phyloP scores from a whole-genome alignment of 2,113 vertebrate species.

The Melanerpes aurifrons region DNA sequence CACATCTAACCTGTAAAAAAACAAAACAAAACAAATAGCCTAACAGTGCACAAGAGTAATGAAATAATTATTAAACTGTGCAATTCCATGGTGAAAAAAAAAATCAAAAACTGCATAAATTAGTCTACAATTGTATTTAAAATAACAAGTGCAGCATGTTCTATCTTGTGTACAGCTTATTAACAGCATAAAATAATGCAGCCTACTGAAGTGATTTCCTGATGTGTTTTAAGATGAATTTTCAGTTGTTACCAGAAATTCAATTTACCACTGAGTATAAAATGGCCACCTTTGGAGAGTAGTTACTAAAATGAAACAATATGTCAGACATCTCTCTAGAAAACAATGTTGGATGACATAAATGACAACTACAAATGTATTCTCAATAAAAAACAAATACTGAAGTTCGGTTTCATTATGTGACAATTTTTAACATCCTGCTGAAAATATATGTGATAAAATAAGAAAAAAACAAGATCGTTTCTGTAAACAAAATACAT shows the following conservation, averaged over 20 bases:
- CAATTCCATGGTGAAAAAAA: not conserved
- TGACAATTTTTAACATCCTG: not conserved
- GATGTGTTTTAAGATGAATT: not conserved
- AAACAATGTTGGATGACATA: not conserved
- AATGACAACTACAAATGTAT: slow-evolving; percentile 13
- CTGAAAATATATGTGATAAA: not conserved
- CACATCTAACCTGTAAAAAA: slow-evolving; percentile 67
- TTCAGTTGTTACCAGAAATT: not conserved
- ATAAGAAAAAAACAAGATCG: not conserved
- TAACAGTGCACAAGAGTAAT: not conserved
- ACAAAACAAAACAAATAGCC: slow-evolving; percentile 8
- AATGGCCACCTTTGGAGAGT: not conserved
- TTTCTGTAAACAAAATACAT: not conserved
- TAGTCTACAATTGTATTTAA: not conserved
- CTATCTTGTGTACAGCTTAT: not conserved
- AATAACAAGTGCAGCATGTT: not conserved
- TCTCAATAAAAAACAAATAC: not conserved
- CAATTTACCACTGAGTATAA: not conserved
- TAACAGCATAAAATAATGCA: not conserved
- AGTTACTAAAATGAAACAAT: not conserved
- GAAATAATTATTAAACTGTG: slow-evolving; percentile 13
- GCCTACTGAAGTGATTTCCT: not conserved
- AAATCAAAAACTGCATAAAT: not conserved
- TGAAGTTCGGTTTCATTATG: not conserved
- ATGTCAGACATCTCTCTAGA: not conserved